phyloP scores from a whole-genome alignment of 2,113 vertebrate genomes.

The Anguilla japonica region DNA sequence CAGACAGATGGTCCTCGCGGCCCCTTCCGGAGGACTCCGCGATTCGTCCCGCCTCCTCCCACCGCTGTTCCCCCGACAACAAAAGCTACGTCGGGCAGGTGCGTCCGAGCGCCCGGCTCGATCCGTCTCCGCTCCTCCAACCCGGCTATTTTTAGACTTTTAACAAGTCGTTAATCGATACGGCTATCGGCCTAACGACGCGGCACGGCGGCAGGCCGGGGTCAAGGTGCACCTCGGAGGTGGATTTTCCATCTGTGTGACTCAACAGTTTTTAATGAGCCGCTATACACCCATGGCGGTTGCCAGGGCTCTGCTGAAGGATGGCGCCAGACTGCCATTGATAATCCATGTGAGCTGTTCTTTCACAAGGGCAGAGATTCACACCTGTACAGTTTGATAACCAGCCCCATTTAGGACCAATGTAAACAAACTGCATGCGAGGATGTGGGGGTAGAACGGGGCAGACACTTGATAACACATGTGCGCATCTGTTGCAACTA shows the following conservation, averaged over 20 bases:
- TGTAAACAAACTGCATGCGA: background rate
- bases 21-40: background rate
- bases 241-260: constrained; percentile 23
- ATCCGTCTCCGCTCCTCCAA: constrained; percentile 35
- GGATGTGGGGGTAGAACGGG: background rate
- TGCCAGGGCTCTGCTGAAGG: background rate
- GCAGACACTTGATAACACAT: background rate
- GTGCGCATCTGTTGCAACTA: background rate
- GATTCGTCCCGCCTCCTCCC: background rate
- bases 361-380: background rate
- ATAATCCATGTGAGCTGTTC: background rate
- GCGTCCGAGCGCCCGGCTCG: background rate
- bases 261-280: constrained; percentile 26
- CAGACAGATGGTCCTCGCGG: background rate
- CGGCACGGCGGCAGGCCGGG: constrained; percentile 21
- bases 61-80: too few relatives aligned
- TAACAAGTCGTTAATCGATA: constrained; percentile 50
- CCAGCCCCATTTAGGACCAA: background rate
- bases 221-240: constrained; percentile 17
- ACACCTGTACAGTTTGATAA: background rate
- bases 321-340: background rate
- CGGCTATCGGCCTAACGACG: constrained; percentile 31
- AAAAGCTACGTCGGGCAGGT: background rate
- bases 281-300: background rate
- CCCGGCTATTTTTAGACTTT: constrained; percentile 46